phyloP scores from a whole-genome alignment of 2,797 vertebrate species.

The Enteromius argenteus region DNA sequence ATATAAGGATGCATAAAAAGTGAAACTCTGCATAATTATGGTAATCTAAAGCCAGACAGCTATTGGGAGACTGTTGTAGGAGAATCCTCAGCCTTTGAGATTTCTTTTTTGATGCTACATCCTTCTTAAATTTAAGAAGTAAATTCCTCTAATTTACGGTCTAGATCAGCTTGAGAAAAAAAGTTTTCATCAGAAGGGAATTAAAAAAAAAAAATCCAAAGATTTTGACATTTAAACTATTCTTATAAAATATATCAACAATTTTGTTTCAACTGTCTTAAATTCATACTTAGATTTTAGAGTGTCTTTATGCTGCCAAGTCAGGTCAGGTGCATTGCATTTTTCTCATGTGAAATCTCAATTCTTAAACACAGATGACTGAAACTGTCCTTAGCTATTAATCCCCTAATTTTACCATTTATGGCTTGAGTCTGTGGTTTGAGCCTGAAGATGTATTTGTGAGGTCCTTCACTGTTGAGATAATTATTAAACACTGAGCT shows the following conservation, averaged over 20 bases:
- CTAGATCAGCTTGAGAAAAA: background rate
- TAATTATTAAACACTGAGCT: background rate
- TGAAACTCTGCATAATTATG: background rate
- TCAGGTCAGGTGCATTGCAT: constrained; percentile 5
- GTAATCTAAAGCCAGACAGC: background rate
- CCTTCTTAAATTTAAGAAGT: background rate
- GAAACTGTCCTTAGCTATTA: background rate
- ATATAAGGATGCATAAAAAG: background rate
- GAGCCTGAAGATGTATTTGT: constrained; percentile 27
- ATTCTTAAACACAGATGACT: constrained; percentile 23
- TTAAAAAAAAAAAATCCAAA: background rate
- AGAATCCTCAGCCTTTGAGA: background rate
- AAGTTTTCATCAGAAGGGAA: no score
- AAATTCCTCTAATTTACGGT: background rate
- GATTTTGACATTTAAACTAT: background rate
- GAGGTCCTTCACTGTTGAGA: background rate
- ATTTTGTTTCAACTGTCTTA: background rate
- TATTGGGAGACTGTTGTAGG: background rate
- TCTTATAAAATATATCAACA: background rate
- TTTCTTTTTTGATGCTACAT: background rate
- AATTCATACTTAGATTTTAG: background rate
- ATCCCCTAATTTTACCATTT: constrained; percentile 20
- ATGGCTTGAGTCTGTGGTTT: background rate
- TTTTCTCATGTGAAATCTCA: background rate
- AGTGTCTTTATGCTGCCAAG: background rate